Evolutionary conservation across 2,888 invertebrate species (phyloP), one percentile per base, ranked within the genome.

Genomic region (Phortica magna): DNA sequence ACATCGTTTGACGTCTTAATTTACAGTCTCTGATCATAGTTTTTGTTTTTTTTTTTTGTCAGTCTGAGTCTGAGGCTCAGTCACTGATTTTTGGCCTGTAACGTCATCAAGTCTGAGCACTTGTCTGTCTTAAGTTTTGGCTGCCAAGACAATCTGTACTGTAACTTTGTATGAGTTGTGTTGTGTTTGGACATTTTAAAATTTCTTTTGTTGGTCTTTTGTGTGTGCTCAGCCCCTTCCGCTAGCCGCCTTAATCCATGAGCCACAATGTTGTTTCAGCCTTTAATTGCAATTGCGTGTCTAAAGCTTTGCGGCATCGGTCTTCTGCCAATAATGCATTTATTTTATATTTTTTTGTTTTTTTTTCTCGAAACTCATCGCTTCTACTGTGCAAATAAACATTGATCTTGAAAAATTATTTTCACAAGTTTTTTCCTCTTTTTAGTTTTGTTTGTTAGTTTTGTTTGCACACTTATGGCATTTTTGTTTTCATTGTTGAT

Each of bases 251-350:
- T 17, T 19, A 2, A 19, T n/a, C 64, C 7, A 9, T 10, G 1
- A 14, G 10, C 12, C 64, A 31, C 64, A 64, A 19, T 42, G 43
- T 43, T 68, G 53, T 53, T 19, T 9, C 39, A 71, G n/a, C 83
- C 89, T 88, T 89, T 89, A 89, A 90, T 89, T 89, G 90, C 89
- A 89, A 90, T 89, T 89, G 89, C 89, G 89, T 89, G 89, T 89
- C 88, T 81, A 79, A 79, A 84, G 89, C 83, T 86, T 53, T 61
- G 12, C 61, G n/a, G 31, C 55, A 7, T 19, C 19, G 22, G 6
- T 61, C 61, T 61, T 61, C 39, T 14, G 48, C 70, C 42, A 68
- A 68, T 68, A 68, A 68, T 41, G 70, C 70, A 55, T 9, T 71
- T 53, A 41, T 41, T 39, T 84, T 12, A 22, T 41, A 14, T 84